phyloP scores from a whole-genome alignment of 2,888 invertebrate species.

The Drosophila hamatofila region DNA sequence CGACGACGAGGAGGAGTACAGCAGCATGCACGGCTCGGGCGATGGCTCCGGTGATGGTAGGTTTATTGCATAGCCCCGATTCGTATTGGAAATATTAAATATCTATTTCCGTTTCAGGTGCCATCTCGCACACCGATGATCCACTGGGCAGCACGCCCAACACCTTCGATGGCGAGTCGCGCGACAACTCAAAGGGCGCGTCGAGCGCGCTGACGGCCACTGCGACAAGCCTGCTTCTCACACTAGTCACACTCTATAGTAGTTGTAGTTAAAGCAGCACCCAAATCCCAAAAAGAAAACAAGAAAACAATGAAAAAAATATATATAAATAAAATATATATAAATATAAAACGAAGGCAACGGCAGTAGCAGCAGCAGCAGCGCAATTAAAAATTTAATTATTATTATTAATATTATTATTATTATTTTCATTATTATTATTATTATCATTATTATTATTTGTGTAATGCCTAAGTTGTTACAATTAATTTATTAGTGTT shows the following conservation, averaged over 20 bases:
- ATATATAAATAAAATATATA: slow-evolving; percentile 20
- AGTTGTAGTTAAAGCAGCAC: slow-evolving; percentile 70
- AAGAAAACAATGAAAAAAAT: slow-evolving; percentile 12
- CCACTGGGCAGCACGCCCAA: slow-evolving; percentile 66
- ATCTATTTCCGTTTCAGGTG: slow-evolving; percentile 42
- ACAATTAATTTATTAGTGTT: slow-evolving; percentile 68
- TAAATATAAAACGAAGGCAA: slow-evolving; percentile 15
- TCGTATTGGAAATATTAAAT: neutral
- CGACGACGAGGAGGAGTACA: slow-evolving; percentile 84
- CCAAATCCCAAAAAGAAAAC: slow-evolving; percentile 41
- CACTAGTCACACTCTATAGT: slow-evolving; percentile 78
- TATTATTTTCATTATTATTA: slow-evolving; percentile 61
- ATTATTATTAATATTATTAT: slow-evolving; percentile 63
- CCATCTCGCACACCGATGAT: slow-evolving; percentile 68
- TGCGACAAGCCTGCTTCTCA: slow-evolving; percentile 60
- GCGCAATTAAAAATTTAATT: slow-evolving; percentile 60
- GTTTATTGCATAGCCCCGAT: neutral
- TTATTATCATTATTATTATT: slow-evolving; percentile 67
- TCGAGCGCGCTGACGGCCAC: slow-evolving; percentile 50
- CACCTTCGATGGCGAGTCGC: slow-evolving; percentile 50
- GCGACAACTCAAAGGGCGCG: slow-evolving; percentile 39
- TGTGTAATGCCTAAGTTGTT: slow-evolving; percentile 75
- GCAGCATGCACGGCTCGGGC: slow-evolving; percentile 82
- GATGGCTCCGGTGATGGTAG: slow-evolving; percentile 84
- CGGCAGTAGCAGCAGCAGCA: slow-evolving; percentile 32